Evolutionary conservation across 2,113 vertebrate species (phyloP).

Genomic region (Pollachius pollachius): DNA sequence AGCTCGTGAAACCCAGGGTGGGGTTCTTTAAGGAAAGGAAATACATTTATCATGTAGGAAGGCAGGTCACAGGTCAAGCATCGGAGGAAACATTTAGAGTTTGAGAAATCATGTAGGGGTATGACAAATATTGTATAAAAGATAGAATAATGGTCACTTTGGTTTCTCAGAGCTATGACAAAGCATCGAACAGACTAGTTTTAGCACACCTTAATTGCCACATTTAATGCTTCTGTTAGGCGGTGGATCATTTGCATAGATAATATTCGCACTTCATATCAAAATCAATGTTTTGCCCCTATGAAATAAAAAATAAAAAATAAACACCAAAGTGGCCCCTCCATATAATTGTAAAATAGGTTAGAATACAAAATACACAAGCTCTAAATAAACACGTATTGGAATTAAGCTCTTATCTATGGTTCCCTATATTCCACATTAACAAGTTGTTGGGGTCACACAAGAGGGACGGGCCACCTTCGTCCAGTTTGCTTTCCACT

Average conservation of each 20-base stretch:
- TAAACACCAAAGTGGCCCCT: slow-evolving; percentile 32
- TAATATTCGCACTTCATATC: slow-evolving; percentile 38
- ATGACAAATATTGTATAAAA: slow-evolving; percentile 9
- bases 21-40: slow-evolving; percentile 14
- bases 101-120: slow-evolving; percentile 19
- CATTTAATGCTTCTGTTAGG: slow-evolving; percentile 47
- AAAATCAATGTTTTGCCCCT: slow-evolving; percentile 7
- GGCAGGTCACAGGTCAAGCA: background rate
- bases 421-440: too few species aligned
- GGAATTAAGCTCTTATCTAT: slow-evolving; percentile 19
- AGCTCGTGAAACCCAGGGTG: slow-evolving; percentile 15
- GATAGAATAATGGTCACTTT: slow-evolving; percentile 37
- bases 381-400: slow-evolving; percentile 24
- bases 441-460: too few species aligned
- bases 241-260: slow-evolving; percentile 67
- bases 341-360: slow-evolving; percentile 49
- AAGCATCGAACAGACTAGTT: slow-evolving; percentile 31
- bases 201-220: slow-evolving; percentile 36
- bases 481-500: slow-evolving; percentile 53
- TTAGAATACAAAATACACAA: slow-evolving; percentile 50
- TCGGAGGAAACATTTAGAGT: background rate
- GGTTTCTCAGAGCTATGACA: slow-evolving; percentile 32
- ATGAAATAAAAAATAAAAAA: slow-evolving; percentile 25
- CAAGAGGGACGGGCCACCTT: slow-evolving; percentile 9
- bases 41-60: background rate